Evolutionary conservation across 2,113 vertebrate genomes (phyloP).

Genomic region (Saguinus imperator): DNA sequence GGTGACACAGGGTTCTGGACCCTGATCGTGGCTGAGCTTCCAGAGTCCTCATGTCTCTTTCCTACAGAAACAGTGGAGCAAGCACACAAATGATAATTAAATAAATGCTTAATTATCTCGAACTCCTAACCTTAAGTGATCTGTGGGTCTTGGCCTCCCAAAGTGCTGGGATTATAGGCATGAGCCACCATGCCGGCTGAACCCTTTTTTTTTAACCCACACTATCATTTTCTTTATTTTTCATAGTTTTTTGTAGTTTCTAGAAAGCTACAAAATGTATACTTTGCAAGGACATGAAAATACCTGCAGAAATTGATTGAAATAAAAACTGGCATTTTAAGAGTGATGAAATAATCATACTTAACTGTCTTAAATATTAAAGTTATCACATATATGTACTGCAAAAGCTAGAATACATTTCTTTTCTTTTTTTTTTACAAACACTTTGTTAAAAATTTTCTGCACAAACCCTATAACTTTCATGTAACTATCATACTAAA

Average conservation of each 20-base stretch:
- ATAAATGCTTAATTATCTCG: not conserved
- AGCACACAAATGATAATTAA: not conserved
- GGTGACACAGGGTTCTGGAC: not conserved
- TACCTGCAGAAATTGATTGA: slow-evolving; percentile 97
- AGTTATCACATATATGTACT: slow-evolving; percentile 98
- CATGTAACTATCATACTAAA: slow-evolving; percentile 95
- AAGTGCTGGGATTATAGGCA: too few relatives aligned
- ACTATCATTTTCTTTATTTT: slow-evolving; percentile 96
- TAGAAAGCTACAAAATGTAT: slow-evolving; percentile 99
- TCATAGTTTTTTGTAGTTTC: too few relatives aligned
- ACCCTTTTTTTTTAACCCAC: slow-evolving; percentile 72
- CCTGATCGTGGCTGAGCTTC: not conserved
- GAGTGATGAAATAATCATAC: slow-evolving; percentile 94
- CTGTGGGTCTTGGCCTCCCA: too few relatives aligned
- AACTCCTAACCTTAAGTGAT: too few relatives aligned
- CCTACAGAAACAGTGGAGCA: not conserved
- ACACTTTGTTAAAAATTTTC: slow-evolving; percentile 96
- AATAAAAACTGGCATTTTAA: slow-evolving; percentile 95
- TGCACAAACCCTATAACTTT: slow-evolving; percentile 96
- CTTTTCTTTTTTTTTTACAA: slow-evolving; percentile 96
- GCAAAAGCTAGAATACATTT: slow-evolving; percentile 97
- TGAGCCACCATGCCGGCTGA: too few relatives aligned
- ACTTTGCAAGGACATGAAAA: slow-evolving; percentile 98
- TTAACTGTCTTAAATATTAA: slow-evolving; percentile 96
- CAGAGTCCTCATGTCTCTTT: not conserved